phyloP scores from a whole-genome alignment of 2,888 invertebrate genomes.

The Hypselothyrea guttata region DNA sequence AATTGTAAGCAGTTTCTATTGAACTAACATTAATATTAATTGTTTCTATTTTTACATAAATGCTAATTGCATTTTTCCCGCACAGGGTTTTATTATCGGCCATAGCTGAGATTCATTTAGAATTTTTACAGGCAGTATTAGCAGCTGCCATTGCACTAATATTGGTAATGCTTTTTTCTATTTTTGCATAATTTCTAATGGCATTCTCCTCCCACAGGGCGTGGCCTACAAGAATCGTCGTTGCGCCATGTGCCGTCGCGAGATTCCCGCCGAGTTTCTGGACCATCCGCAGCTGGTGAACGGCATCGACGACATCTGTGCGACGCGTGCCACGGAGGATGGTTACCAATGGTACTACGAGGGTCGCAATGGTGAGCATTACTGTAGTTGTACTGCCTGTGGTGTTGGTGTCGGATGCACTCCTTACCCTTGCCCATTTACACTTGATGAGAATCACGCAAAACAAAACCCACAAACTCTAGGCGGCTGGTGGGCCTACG shows the following conservation, averaged over 20 bases:
- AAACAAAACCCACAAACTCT: constrained; percentile 38
- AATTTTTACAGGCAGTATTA: too few species aligned
- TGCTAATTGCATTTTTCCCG: too few species aligned
- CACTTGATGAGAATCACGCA: constrained; percentile 40
- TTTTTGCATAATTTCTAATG: too few species aligned
- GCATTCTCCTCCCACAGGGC: constrained; percentile 84
- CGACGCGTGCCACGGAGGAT: constrained; percentile 84
- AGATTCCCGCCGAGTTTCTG: constrained; percentile 93
- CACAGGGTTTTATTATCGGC: too few species aligned
- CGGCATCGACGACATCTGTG: constrained; percentile 82
- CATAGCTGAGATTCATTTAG: too few species aligned
- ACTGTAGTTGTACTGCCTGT: constrained; percentile 23
- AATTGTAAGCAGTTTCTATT: constrained; percentile 1
- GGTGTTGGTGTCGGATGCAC: constrained; percentile 47
- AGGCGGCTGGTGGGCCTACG: constrained; percentile 98
- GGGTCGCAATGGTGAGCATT: constrained; percentile 91
- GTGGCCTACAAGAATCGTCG: constrained; percentile 92
- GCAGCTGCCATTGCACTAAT: too few species aligned
- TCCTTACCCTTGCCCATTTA: constrained; percentile 26
- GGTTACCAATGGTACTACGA: constrained; percentile 98
- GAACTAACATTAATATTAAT: too few species aligned
- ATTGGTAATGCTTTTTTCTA: too few species aligned
- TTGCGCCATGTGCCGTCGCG: constrained; percentile 96
- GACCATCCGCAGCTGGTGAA: constrained; percentile 92
- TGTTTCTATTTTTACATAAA: too few species aligned